Evolutionary conservation across 2,797 vertebrate species (phyloP).

Genomic region (Borostomias antarcticus): DNA sequence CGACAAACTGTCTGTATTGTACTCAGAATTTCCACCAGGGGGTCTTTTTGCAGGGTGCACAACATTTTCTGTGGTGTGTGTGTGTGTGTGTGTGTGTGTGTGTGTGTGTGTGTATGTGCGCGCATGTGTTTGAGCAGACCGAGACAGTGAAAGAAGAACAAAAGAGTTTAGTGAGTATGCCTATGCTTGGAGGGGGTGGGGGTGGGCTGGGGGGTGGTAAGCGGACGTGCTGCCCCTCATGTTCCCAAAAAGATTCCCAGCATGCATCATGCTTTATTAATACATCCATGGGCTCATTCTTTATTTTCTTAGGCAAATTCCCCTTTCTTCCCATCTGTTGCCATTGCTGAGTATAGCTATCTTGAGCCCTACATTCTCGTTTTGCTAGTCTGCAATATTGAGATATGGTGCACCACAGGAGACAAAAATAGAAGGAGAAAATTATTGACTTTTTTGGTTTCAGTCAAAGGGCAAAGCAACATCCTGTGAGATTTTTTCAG

Average conservation of each 20-base stretch:
- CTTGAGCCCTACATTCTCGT: background rate
- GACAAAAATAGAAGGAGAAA: background rate
- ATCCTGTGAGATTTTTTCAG: constrained; percentile 17
- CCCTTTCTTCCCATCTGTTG: constrained; percentile 1
- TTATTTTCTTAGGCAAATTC: constrained; percentile 13
- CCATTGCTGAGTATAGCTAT: too few relatives aligned
- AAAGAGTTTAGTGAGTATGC: too few relatives aligned
- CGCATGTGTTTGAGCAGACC: too few relatives aligned
- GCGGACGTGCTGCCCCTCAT: background rate
- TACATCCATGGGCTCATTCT: background rate
- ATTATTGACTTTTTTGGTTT: background rate
- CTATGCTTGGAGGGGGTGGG: too few relatives aligned
- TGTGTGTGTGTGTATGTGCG: background rate
- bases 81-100: background rate
- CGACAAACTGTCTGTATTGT: constrained; percentile 1
- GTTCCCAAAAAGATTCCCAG: background rate
- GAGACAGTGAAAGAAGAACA: too few relatives aligned
- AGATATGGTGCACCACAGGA: background rate
- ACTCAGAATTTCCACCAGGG: background rate
- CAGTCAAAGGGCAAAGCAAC: constrained; percentile 2
- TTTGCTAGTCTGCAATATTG: constrained; percentile 2
- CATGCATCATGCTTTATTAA: background rate
- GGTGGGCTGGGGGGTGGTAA: too few relatives aligned
- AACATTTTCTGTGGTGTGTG: background rate
- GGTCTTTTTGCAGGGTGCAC: background rate